Base-by-base conservation (phyloP, 2,797 vertebrate species). In the Etheostoma nigrum region DNA sequence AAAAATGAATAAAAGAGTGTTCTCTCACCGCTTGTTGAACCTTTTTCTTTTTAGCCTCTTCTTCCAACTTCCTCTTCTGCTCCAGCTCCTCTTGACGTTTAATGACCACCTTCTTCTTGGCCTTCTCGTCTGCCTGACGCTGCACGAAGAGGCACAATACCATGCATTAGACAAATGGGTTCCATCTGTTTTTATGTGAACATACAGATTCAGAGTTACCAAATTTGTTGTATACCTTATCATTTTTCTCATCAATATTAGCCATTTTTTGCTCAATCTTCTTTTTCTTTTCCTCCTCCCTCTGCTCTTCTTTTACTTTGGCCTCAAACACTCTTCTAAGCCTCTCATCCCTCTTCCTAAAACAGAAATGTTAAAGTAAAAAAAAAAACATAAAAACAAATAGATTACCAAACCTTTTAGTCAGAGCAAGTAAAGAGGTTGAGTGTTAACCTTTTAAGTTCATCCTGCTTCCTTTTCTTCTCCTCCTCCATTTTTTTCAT, bases 401-500 rank as follows among this genome's bases (percentile, higher is more conserved):
- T 3, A 27, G 16, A 53, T 13, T 0, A 75, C 13, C 27, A 8
- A 47, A 42, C 14, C 21, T 15, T n/a, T 11, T 10, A 44, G 0
- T 60, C 27, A 68, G 11, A 52, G 18, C 9, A 5, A 2, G 23
- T 19, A 1, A 44, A 16, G 2, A 42, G 13, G 36, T 8, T 1
- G 14, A 55, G 6, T 1, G 2, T 71, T 88, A 76, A 99, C 98
- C 95, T 94, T 92, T 96, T 99, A 54, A 96, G 91, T 76, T 99
- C 97, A 9, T 97, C 97, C 63, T 96, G 95, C 53, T 97, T 96
- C 58, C 76, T 95, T 60, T 88, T 96, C 91, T 96, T 98, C 27
- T 98, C 97, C 75, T 99, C 98, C 79, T 99, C 97, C 87, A 97
- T 94, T 83, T 97, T 99, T 91, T 93, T 96, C 74, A 94, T 96